Evolutionary conservation across 1,140 invertebrate species (phyloP).

Genomic region (Drosophila pseudoananassae): DNA sequence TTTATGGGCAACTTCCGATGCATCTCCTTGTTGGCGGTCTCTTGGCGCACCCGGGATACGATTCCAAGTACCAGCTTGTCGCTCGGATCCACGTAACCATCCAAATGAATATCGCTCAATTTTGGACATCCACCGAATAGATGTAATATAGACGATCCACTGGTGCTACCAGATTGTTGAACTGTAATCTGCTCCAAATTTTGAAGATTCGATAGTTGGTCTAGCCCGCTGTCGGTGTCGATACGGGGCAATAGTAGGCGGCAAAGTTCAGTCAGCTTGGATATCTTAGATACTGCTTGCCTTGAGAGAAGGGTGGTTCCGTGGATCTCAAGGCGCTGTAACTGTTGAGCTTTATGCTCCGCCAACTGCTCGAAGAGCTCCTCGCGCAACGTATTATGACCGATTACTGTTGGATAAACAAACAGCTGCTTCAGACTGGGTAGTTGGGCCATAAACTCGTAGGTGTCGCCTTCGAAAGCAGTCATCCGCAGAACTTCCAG

Average conservation of each 20-base stretch:
- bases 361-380: slow-evolving; percentile 28
- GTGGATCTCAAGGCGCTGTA: slow-evolving; percentile 34
- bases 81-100: background rate
- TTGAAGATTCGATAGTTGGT: background rate
- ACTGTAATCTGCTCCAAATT: slow-evolving; percentile 42
- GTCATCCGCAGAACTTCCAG: slow-evolving; percentile 37
- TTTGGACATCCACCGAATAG: slow-evolving; percentile 39
- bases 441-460: slow-evolving; percentile 46
- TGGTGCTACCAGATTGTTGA: background rate
- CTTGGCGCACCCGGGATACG: slow-evolving; percentile 16
- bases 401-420: background rate
- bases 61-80: slow-evolving; percentile 24
- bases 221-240: background rate
- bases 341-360: slow-evolving; percentile 12
- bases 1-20: slow-evolving; percentile 40
- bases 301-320: background rate
- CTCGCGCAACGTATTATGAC: background rate
- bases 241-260: slow-evolving; percentile 5
- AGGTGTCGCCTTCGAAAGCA: background rate
- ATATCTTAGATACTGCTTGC: background rate
- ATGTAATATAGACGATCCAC: slow-evolving; percentile 15
- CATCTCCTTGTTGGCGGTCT: slow-evolving; percentile 13
- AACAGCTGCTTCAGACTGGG: slow-evolving; percentile 38
- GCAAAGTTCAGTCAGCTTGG: slow-evolving; percentile 15
- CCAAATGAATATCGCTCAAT: slow-evolving; percentile 17